Evolutionary conservation across 2,888 invertebrate species (phyloP), one percentile per base, ranked within the genome.

Genomic region (Monopis laevigella): DNA sequence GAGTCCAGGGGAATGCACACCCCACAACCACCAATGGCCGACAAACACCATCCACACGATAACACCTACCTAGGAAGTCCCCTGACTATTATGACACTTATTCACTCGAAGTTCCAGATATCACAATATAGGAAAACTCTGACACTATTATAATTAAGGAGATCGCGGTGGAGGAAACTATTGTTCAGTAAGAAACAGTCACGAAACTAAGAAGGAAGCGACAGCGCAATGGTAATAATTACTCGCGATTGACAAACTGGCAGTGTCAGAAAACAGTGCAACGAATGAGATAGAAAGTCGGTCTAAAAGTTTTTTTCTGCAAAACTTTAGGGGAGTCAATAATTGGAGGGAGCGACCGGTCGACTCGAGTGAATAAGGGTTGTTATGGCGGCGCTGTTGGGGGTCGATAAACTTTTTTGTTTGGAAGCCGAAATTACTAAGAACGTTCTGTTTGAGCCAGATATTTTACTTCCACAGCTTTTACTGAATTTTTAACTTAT

Each of bases 321-420:
- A 62, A 63, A 72, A 74, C 61, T 74, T 73, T 70, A 68, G 75
- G 78, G 77, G 75, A 74, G 71, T 68, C 64, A 68, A 75, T 77
- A 75, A 77, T 77, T 75, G 69, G 68, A 73, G 78, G 77, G 77
- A 70, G 72, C 72, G 68, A 70, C 65, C 58, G 62, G 59, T 59
- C 58, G 65, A 69, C 59, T 64, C 64, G 58, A 71, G 63, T 64
- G 69, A 72, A 68, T 71, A 72, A 74, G 77, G 78, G 78, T 73
- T 72, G 73, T 70, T 73, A 68, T 68, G 58, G 65, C 62, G 55
- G 12, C 40, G 64, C 55, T 52, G 58, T 51, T 51, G 63, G 72
- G 42, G 78, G 75, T 74, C 77, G 77, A 75, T 70, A 74, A 73
- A 74, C 68, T 77, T 74, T 60, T 51, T 51, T 40, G 50, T 47